Evolutionary conservation across 1,140 invertebrate species (phyloP).

Genomic region (Doryteuthis pealeii): DNA sequence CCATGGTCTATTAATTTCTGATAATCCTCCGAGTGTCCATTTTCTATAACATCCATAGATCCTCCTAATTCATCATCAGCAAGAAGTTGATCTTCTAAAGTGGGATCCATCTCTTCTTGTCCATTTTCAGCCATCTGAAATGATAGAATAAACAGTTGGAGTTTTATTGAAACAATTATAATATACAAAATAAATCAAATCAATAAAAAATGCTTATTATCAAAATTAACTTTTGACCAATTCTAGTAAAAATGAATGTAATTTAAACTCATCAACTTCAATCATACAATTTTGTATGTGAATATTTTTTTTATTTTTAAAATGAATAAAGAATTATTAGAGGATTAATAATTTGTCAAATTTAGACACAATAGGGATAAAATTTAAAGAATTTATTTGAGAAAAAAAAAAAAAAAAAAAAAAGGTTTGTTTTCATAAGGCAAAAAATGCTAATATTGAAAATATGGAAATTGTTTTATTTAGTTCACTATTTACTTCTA

Average conservation of each 20-base stretch:
- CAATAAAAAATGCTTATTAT: neutral
- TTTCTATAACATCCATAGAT: constrained; percentile 24
- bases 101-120: constrained; percentile 34
- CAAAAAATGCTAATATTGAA: too few relatives aligned
- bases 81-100: constrained; percentile 33
- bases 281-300: neutral
- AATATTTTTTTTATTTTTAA: neutral
- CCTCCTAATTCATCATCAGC: constrained; percentile 29
- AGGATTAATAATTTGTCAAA: too few relatives aligned
- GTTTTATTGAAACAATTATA: neutral
- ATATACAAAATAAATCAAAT: neutral
- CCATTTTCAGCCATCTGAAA: constrained; percentile 39
- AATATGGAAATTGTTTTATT: too few relatives aligned
- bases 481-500: too few relatives aligned
- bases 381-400: too few relatives aligned
- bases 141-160: neutral
- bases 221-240: neutral
- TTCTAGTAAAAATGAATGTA: neutral
- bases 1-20: constrained; percentile 81
- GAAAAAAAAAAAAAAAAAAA: too few relatives aligned
- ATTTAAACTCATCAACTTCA: neutral
- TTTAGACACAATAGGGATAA: too few relatives aligned
- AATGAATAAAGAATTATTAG: too few relatives aligned
- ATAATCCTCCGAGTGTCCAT: constrained; percentile 73
- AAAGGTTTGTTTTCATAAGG: too few relatives aligned